Base-by-base conservation (phyloP, 2,888 invertebrate species). In the Thera obeliscata region DNA sequence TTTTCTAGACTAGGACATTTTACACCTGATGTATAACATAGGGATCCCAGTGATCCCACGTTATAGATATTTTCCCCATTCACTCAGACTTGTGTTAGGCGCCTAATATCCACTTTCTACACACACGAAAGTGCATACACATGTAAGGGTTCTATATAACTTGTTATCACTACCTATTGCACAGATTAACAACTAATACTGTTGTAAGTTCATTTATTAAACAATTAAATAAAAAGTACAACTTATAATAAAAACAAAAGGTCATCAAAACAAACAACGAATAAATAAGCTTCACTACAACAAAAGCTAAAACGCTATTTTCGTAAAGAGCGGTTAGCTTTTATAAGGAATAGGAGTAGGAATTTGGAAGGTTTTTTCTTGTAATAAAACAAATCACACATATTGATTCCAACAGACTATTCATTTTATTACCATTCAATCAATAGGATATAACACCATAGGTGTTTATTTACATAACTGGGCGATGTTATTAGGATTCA, bases 391-490 rank as follows among this genome's bases (percentile, higher is more conserved):
- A 84, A 80, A 84, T 22, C 22, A 73, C 75, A 76, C 75, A 67
- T 76, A 78, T 82, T 86, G 88, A 91, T 91, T 90, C 83, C 88
- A 91, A 91, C 88, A 86, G 87, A 90, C 91, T 91, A 92, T 89
- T 89, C 86, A 84, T 89, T 87, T 91, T 88, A 92, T 91, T 92
- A 85, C 84, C 86, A 90, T 88, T 89, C 86, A 90, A 89, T 89
- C 86, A 87, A 86, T 87, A 86, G 77, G 82, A 84, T 81, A 86
- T 85, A 82, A 88, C 91, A 91, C 89, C 89, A 81, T 81, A 74
- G 89, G 91, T 91, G 90, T 81, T 88, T 93, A 93, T 93, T 90
- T 93, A 93, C 93, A 93, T 77, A 79, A 84, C 82, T 76, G 79
- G 82, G 72, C 80, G 78, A 86, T 70, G 67, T 76, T 74, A 78